Base-by-base conservation (phyloP, 2,888 invertebrate genomes). In the Heliconius ethilla region DNA sequence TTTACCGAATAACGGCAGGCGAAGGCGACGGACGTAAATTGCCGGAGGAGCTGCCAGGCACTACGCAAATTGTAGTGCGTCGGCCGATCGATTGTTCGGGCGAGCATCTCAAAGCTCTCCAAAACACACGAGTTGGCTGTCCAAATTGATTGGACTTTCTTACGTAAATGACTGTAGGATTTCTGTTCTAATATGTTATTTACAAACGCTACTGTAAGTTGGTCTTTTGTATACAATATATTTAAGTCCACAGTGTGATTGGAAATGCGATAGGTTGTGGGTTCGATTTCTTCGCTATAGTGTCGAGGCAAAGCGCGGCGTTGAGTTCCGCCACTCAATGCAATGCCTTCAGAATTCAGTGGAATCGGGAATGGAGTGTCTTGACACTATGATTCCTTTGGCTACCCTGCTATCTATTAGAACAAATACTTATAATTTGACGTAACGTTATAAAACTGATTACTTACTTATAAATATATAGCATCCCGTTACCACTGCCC, bases 11-110 rank as follows among this genome's bases (percentile, higher is more conserved):
- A 94, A 93, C 94, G 93, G 93, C 88, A 89, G 87, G 86, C 88
- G 89, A 91, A 89, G 90, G 91, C 89, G 92, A 92, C 90, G 91
- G 91, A 91, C 93, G 88, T 91, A 93, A 92, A 93, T 93, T 93
- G 92, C 93, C 89, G 86, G 89, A 89, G 90, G 90, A 90, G 89
- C 90, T 90, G 91, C 90, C 91, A 88, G 91, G 91, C 91, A 88
- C 91, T 90, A 91, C 88, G 89, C 91, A 93, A 93, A 94, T 93
- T 93, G 92, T 90, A 90, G 87, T 84, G 85, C 85, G 85, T 84
- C 84, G 83, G 84, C 84, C 85, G 85, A 90, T 90, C 90, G 88
- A 91, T 91, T 92, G 92, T 92, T 90, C 87, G 55, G n/a, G 75
- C 80, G 78, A 76, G 66, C 78, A 75, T 77, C 81, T 81, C 78